phyloP scores from a whole-genome alignment of 1,140 invertebrate genomes.

The Lamellibrachia luymesi region DNA sequence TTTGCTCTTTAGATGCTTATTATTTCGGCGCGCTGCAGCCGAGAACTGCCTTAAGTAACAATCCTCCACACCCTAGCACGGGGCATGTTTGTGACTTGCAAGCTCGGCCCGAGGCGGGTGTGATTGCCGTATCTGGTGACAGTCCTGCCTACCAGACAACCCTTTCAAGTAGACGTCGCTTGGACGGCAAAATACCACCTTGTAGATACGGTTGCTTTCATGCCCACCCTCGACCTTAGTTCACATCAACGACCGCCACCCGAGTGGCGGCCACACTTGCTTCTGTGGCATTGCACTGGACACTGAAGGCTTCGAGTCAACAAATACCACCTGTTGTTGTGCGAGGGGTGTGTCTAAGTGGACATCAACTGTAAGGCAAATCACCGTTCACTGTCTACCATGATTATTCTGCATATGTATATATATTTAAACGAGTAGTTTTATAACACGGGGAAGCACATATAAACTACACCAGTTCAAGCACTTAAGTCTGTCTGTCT shows the following conservation, averaged over 20 bases:
- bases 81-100: not conserved
- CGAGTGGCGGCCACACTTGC: not conserved
- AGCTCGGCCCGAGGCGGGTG: not conserved
- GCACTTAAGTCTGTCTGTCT: no score
- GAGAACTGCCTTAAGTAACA: no score
- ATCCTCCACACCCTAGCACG: not conserved
- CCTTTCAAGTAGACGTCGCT: not conserved
- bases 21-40: no score
- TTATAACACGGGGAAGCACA: no score
- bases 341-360: no score
- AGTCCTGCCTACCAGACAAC: not conserved
- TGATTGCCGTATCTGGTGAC: not conserved
- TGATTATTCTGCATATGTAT: no score
- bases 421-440: no score
- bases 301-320: not conserved
- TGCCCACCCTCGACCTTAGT: not conserved
- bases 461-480: no score
- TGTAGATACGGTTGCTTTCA: not conserved
- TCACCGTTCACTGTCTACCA: no score
- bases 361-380: no score
- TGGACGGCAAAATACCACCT: not conserved
- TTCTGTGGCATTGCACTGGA: not conserved
- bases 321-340: not conserved
- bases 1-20: no score
- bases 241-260: not conserved